A percentile compares a stretch with the other conserved stretches of the same genome.
These are phyloP conservation scores for Martes martes DNA, from an alignment of 2,113 vertebrate species.

Conservation along the genomic window DNA sequence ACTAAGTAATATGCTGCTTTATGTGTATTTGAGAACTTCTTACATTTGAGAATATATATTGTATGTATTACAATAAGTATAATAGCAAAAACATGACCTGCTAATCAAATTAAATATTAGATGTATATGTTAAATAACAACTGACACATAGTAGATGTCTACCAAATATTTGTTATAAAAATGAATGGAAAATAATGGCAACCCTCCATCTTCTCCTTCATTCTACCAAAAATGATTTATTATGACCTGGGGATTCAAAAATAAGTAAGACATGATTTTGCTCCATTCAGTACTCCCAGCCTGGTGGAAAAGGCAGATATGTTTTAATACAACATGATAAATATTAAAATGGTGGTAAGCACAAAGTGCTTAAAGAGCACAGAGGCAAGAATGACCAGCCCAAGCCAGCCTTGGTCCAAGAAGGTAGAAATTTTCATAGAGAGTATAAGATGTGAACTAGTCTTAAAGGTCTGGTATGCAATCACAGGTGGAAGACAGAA, in stretches of 20 bases:
- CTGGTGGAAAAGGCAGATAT: neutral
- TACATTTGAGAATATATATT: neutral
- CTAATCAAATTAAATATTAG: constrained; percentile 14
- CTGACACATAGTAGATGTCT: neutral
- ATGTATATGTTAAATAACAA: neutral
- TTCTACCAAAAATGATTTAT: neutral
- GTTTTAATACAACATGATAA: neutral
- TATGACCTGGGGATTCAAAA: neutral
- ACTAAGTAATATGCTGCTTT: neutral
- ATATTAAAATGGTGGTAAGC: no score
- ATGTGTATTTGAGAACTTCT: neutral
- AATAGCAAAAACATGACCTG: neutral
- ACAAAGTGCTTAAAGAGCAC: neutral
- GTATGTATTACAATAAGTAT: neutral
- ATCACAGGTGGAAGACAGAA: neutral
- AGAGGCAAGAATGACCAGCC: neutral
- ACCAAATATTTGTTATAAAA: neutral
- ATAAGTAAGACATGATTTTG: neutral
- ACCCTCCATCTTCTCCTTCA: neutral
- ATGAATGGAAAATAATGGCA: neutral
- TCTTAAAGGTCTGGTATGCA: neutral
- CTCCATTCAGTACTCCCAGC: neutral
- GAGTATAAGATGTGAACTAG: neutral
- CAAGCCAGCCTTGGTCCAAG: neutral
- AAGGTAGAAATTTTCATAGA: neutral